These are phyloP conservation scores for Mandrillus leucophaeus DNA, from an alignment of 2,113 vertebrate species.

Conservation along the genomic window DNA sequence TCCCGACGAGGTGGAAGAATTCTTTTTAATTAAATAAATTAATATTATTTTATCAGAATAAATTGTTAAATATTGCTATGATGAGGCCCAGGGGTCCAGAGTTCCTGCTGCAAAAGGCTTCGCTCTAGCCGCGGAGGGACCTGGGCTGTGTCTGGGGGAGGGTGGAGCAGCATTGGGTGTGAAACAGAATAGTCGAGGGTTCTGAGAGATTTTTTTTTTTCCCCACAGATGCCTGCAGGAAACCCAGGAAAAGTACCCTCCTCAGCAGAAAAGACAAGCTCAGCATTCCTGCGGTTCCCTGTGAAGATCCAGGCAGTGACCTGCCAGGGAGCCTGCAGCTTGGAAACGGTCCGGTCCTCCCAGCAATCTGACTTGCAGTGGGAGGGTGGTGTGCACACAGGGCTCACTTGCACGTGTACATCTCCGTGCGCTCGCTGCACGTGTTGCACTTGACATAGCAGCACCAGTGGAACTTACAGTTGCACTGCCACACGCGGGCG, in stretches of 20 bases:
- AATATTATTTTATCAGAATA: conserved; percentile 96
- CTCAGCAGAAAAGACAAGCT: not conserved
- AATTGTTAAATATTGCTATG: conserved; percentile 96
- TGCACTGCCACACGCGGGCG: conserved; percentile 98
- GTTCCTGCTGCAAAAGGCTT: conserved; percentile 80
- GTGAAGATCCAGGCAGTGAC: not conserved
- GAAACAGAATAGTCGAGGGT: conserved; percentile 39
- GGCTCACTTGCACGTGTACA: conserved; percentile 95
- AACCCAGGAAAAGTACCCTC: conserved; percentile 1
- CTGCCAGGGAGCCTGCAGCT: not conserved
- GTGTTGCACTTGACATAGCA: conserved; percentile 99
- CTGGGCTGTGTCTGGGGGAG: conserved; percentile 68
- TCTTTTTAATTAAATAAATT: conserved; percentile 96
- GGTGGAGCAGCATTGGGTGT: conserved; percentile 56
- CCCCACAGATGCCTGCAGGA: conserved; percentile 39
- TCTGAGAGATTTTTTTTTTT: conserved; percentile 44
- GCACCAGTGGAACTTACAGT: conserved; percentile 99
- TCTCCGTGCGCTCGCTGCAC: conserved; percentile 98
- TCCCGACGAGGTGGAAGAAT: conserved; percentile 88
- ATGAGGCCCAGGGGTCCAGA: conserved; percentile 81
- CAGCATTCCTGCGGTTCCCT: not conserved
- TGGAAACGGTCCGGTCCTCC: fast-evolving
- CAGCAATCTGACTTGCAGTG: not conserved
- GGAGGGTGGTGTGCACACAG: fast-evolving
- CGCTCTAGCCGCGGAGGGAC: conserved; percentile 70